These are phyloP conservation scores for Oopsacas minuta DNA, from an alignment of 37 sponge, comb jelly and placozoan genomes.

Conservation along the genomic window DNA sequence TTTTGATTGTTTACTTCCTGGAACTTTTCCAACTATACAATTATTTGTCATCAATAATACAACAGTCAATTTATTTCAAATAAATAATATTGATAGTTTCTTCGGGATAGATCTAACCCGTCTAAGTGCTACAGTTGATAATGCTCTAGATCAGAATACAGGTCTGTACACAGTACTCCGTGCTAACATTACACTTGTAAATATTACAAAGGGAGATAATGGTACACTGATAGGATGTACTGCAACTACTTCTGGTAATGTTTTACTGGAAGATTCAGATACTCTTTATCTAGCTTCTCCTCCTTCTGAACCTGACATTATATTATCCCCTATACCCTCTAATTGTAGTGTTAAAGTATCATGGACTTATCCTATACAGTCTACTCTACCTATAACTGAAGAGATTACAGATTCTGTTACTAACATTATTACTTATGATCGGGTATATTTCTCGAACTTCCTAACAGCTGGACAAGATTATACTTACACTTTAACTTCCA, in stretches of 20 bases:
- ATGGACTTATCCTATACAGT: neutral
- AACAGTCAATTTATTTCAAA: neutral
- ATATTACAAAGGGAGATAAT: neutral
- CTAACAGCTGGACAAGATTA: neutral
- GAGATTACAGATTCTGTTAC: neutral
- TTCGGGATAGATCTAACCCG: neutral
- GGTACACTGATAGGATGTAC: neutral
- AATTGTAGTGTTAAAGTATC: neutral
- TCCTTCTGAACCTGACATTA: neutral
- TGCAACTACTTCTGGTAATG: neutral
- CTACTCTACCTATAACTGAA: neutral
- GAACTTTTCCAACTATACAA: neutral
- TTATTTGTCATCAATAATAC: neutral
- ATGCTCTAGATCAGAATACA: neutral
- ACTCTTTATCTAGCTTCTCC: neutral
- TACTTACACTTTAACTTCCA: neutral
- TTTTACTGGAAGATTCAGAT: neutral
- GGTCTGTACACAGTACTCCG: neutral
- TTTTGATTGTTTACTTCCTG: neutral
- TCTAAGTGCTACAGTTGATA: neutral
- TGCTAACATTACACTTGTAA: neutral
- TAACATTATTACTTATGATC: neutral
- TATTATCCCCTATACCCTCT: neutral
- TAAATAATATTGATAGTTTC: neutral
- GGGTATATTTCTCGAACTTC: neutral